A percentile compares a stretch with the other conserved stretches of the same genome.
These are phyloP conservation scores for Kryptolebias marmoratus DNA, from an alignment of 2,113 vertebrate species.

Conservation along the genomic window DNA sequence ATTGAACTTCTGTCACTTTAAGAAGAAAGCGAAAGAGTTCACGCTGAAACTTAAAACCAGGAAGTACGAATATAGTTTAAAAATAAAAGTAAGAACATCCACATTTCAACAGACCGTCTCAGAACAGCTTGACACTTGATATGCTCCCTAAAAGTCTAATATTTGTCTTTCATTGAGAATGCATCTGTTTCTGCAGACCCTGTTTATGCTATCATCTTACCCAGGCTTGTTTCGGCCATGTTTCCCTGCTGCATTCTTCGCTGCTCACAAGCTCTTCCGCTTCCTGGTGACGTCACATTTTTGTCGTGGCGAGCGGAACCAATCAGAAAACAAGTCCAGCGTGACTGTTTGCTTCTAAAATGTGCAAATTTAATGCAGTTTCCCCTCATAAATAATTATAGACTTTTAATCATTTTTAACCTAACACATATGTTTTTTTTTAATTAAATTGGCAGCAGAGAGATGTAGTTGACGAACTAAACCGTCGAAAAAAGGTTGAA, in stretches of 20 bases:
- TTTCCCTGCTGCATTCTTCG: background rate
- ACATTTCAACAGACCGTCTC: slow-evolving; percentile 11
- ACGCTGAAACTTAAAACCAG: slow-evolving; percentile 52
- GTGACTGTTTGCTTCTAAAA: background rate
- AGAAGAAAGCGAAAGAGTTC: slow-evolving; percentile 30
- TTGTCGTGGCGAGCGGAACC: background rate
- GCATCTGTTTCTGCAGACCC: background rate
- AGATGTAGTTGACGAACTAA: too few relatives aligned
- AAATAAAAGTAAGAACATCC: slow-evolving; percentile 27
- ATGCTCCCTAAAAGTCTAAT: background rate
- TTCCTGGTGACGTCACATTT: slow-evolving; percentile 20
- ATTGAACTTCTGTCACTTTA: slow-evolving; percentile 46
- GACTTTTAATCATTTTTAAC: too few relatives aligned
- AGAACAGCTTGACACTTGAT: background rate
- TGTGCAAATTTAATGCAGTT: too few relatives aligned
- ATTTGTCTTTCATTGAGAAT: background rate
- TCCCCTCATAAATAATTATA: too few relatives aligned
- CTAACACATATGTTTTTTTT: too few relatives aligned
- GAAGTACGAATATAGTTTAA: slow-evolving; percentile 22
- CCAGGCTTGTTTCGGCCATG: slow-evolving; percentile 49
- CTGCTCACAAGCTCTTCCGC: slow-evolving; percentile 15
- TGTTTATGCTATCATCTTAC: slow-evolving; percentile 37
- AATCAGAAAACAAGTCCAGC: background rate
- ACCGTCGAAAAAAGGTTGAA: too few relatives aligned
- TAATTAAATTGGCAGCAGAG: too few relatives aligned